Evolutionary conservation across 2,113 vertebrate species (phyloP), one percentile per base, ranked within the genome.

Genomic region (Microcebus jonahi): DNA sequence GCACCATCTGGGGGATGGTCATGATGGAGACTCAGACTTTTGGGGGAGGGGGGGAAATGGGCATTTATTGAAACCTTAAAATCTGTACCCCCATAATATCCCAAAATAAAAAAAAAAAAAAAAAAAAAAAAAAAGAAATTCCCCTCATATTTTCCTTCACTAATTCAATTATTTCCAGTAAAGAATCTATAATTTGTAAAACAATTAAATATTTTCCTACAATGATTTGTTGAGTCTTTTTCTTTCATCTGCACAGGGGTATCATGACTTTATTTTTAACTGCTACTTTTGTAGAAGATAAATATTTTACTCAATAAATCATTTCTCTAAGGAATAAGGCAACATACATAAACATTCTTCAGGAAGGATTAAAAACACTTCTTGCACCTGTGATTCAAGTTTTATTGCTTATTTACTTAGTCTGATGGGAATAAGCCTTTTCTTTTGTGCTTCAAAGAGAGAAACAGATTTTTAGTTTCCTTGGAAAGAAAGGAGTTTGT

Each of bases 361-460:
- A 94, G 93, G 84, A 89, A 97, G 89, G 76, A 97, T 61, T 97
- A 97, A 97, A 96, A 97, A 98, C 81, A 98, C 96, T 97, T 92
- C 96, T 94, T 96, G 48, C 73, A 87, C 95, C 94, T 97, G 95
- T 96, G 97, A 97, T 97, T 98, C 93, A 95, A 96, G 96, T 71
- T 97, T 96, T 94, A 10, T 87, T 98, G 96, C 95, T 98, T 98
- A 98, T 98, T 98, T 98, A 95, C 97, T 98, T 98, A 97, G 95
- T 88, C 98, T 98, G 97, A 98, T 97, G 98, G 98, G 97, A 98
- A 98, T 98, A 97, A 92, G 88, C 82, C 97, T 98, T 98, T 97
- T 98, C 95, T 97, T 87, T 90, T 94, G 88, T 2, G 18, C 91
- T 98, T 94, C 96, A 98, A 98, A 95, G 71, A 97, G 70, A 94